Base-by-base conservation (phyloP, 1,140 invertebrate genomes). In the Eueides isabella region DNA sequence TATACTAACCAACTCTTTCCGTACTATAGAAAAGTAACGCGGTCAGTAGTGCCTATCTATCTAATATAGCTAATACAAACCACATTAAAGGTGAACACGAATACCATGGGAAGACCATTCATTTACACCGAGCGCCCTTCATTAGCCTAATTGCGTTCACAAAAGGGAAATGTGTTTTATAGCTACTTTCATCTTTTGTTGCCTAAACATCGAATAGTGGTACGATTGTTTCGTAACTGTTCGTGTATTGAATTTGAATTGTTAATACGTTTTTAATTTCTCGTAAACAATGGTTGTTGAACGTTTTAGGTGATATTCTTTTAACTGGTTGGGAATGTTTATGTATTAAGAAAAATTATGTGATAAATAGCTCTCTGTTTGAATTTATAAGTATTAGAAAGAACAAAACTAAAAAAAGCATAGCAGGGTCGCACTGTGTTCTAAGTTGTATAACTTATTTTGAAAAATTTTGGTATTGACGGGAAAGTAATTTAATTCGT, bases 91-190 rank as follows among this genome's bases (percentile, higher is more conserved):
- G 89, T 91, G 86, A 84, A 83, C 87, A 83, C 83, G 73, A 87
- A 84, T 89, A 90, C 85, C 85, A 81, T 78, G 74, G 75, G 75
- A 81, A 83, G 78, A 85, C 80, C 79, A 90, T 91, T 90, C 89
- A 92, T 88, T 88, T 84, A 78, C 83, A 80, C 79, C 76, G 77
- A 80, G 75, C 74, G 80, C 79, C 82, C 82, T 92, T 92, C 90
- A 92, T 91, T 92, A 91, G 87, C 83, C 89, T 92, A 92, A 92
- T 92, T 91, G 89, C 88, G 65, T 71, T 80, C 76, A 90, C 89
- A 91, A 91, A 90, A 84, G 86, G 86, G 84, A 84, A 91, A 91
- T 85, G 86, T 82, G 83, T 92, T 90, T 91, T 91, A 89, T 88
- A 84, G 88, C 82, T 70, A 80, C 86, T 89, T 89, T 89, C 90